Base-by-base conservation (phyloP, 2,797 vertebrate species). In the Dendrocincla fuliginosa region DNA sequence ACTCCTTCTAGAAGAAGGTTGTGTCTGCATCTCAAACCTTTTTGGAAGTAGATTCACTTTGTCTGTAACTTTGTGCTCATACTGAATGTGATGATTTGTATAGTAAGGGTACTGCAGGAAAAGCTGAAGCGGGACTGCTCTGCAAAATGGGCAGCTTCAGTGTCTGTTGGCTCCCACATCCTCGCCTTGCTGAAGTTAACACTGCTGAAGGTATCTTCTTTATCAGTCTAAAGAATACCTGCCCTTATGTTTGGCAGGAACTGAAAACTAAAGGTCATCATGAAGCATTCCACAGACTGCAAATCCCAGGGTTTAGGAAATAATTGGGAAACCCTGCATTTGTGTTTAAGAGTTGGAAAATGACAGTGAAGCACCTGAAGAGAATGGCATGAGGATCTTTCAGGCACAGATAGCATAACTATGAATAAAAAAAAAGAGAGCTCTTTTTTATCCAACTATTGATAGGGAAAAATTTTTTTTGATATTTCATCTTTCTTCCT, bases 31-130 rank as follows among this genome's bases (percentile, higher is more conserved):
- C 42, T 0, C 11, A 55, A 59, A 61, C 27, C 5, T 28, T 46
- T 39, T 63, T 79, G 50, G 37, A 74, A 73, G 64, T 17, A 28
- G 59, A 55, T 44, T 82, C 9, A 39, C 73, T 61, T 89, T 61
- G 3, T 41, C 37, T 78, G 27, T 64, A 79, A 39, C 35, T 87
- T 73, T 0, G 0, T 52, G 22, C 11, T 59, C 0, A 1, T 49
- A 7, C 11, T 33, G 33, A 41, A 22, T 8, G 2, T 20, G 37
- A 14, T 27, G 37, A 12, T 44, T 65, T 69, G 56, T 53, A 3
- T 5, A 70, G 56, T 23, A 53, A 37, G n/a, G 6, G 9, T 37
- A 6, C n/a, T 5, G 14, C 55, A 80, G 25, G 46, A n/a, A 16
- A 30, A 86, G 30, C 32, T 83, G 52, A 41, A 84, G 16, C 3